Evolutionary conservation across 53 echinoderm and acorn worm genomes (phyloP).

Genomic region (Stichopus horrens): DNA sequence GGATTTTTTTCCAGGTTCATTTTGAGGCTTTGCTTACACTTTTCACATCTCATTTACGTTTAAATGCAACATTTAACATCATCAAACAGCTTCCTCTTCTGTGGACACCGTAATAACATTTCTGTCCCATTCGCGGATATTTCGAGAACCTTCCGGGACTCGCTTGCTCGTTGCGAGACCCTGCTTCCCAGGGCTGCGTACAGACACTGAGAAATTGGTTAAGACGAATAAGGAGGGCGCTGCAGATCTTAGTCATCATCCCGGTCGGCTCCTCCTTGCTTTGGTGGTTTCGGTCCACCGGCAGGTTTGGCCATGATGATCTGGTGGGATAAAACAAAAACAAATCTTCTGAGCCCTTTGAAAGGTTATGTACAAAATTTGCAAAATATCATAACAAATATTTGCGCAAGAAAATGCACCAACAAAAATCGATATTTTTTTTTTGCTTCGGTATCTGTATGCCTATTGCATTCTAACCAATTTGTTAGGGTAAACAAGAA

Average conservation of each 20-base stretch:
- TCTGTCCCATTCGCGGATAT: not conserved
- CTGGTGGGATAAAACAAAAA: constrained; percentile 49
- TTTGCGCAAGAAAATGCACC: too few relatives aligned
- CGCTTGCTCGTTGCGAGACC: not conserved
- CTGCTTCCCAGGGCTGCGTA: not conserved
- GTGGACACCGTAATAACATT: too few relatives aligned
- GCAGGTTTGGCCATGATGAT: constrained; percentile 98
- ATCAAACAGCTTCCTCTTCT: not conserved
- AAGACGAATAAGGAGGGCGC: not conserved
- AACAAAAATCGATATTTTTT: too few relatives aligned
- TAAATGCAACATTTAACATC: not conserved
- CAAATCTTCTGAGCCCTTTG: too few relatives aligned
- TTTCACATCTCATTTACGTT: too few relatives aligned
- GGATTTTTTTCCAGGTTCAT: too few relatives aligned
- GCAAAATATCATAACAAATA: too few relatives aligned
- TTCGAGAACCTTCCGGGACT: not conserved
- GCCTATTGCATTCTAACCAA: too few relatives aligned
- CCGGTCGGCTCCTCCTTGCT: constrained; percentile 69
- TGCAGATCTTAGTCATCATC: constrained; percentile 52
- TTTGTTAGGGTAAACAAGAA: too few relatives aligned
- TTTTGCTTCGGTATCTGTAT: too few relatives aligned
- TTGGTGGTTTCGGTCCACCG: constrained; percentile 82
- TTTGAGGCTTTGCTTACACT: too few relatives aligned
- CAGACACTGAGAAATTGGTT: not conserved
- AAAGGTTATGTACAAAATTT: too few relatives aligned